Base-by-base conservation (phyloP, 1,140 invertebrate species). In the Caenorhabditis remanei region DNA sequence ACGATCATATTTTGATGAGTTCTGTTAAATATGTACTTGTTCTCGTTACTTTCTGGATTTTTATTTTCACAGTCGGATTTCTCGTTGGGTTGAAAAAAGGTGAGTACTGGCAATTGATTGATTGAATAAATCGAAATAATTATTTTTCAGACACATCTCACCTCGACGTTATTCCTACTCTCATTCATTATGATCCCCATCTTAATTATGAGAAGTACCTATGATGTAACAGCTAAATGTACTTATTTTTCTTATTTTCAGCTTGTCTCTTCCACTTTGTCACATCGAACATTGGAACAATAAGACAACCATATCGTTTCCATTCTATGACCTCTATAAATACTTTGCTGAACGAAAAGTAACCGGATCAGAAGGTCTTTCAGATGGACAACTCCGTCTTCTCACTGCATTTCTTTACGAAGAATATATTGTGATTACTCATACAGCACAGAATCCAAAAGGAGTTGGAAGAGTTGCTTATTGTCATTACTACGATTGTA, bases 381-480 rank as follows among this genome's bases (percentile, higher is more conserved):
- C 61, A 9, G 61, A 63, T 63, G 61, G 61, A 63, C 21, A 63
- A 11, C 24, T 63, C 11, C 61, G 61, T 63, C 61, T 63, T 63
- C 21, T 63, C 4, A 63, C 61, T 13, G 61, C 61, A 32, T 63
- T 63, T 32, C 24, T 63, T 19, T 63, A 63, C 40, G 61, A 63
- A 40, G 61, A 32, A 13, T 63, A 63, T 24, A 63, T 63, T 21
- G 61, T 63, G 14, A 11, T 63, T 7, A 63, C 61, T 1, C 61
- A 63, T 63, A 63, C 61, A 32, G 61, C 61, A 32, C 24, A 63
- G 24, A 63, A 63, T 32, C 61, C 61, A 13, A 63, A 63, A 63
- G 61, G 61, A 40, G 61, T 63, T 11, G 61, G 61, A 32, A 24
- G 24, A 63, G 11, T 9, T 40, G 61, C 24, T 21, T 63, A 63